These are phyloP conservation scores for Leptinotarsa undecemlineata DNA, from an alignment of 1,140 invertebrate species.

Conservation along the genomic window DNA sequence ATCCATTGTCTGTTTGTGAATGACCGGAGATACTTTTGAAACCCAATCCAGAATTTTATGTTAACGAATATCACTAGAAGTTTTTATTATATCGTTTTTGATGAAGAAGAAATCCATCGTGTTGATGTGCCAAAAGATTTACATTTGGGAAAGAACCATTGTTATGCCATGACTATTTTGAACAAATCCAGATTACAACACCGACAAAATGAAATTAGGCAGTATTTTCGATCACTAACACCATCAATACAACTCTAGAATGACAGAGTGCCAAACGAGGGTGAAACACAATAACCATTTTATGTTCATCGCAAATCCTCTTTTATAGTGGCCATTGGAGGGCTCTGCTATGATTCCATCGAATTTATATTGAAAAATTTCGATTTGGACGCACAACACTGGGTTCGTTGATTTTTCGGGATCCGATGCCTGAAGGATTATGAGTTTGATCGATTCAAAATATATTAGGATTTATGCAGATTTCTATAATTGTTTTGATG, in stretches of 20 bases:
- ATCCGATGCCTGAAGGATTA: background rate
- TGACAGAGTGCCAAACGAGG: constrained; percentile 5
- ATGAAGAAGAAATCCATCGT: no score
- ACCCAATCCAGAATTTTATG: no score
- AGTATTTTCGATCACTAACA: background rate
- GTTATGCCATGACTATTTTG: no score
- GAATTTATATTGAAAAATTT: background rate
- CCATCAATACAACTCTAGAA: background rate
- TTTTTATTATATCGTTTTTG: no score
- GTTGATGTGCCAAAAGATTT: no score
- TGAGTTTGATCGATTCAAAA: background rate
- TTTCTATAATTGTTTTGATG: background rate
- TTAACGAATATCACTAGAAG: no score
- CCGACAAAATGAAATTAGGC: background rate
- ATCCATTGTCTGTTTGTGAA: no score
- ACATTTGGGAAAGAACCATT: no score
- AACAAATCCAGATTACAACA: no score
- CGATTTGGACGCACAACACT: background rate
- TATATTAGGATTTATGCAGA: background rate
- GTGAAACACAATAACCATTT: constrained; percentile 15
- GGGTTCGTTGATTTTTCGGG: background rate
- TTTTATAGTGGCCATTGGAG: background rate
- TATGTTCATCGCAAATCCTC: constrained; percentile 14
- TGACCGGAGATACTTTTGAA: no score
- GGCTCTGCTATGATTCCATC: background rate